Percentiles rank a stretch among this genome's conserved stretches.
These are phyloP conservation scores for Sylvilagus floridanus DNA, from an alignment of 2,797 vertebrate genomes.

Conservation along the genomic window DNA sequence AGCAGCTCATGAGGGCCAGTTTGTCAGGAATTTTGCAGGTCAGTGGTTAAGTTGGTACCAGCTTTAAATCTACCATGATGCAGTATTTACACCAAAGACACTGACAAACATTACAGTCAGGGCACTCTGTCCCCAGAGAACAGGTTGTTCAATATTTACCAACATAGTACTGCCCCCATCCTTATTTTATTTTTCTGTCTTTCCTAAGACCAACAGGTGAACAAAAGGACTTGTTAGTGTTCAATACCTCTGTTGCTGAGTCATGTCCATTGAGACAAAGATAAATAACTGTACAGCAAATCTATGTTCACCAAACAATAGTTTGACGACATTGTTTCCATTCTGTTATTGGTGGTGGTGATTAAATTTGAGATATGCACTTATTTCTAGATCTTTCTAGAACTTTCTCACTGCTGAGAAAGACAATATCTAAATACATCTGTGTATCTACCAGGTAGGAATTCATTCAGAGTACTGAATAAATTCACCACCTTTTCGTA, in stretches of 20 bases:
- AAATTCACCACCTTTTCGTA: constrained; percentile 16
- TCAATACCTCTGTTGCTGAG: not conserved
- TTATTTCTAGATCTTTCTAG: constrained; percentile 62
- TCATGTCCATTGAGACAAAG: not conserved
- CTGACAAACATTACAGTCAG: constrained; percentile 15
- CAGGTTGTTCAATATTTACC: not conserved
- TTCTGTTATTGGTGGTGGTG: not conserved
- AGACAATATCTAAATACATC: constrained; percentile 28
- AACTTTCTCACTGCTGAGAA: not conserved
- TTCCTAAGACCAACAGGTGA: not conserved
- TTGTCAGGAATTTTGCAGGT: constrained; percentile 57
- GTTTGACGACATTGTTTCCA: not conserved
- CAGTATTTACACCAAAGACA: constrained; percentile 56
- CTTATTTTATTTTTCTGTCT: not conserved
- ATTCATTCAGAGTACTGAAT: constrained; percentile 27
- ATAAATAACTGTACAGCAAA: not conserved
- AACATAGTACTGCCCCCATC: not conserved
- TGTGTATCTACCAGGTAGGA: not conserved
- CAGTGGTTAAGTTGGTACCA: constrained; percentile 28
- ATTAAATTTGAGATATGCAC: not conserved
- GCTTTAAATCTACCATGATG: not conserved
- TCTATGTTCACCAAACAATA: not conserved
- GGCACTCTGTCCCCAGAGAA: not conserved
- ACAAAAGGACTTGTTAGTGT: not conserved
- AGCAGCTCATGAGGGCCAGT: constrained; percentile 17